Conservation (phyloP, 2,113 vertebrate genomes). For the Emydocephalus ijimae region DNA sequence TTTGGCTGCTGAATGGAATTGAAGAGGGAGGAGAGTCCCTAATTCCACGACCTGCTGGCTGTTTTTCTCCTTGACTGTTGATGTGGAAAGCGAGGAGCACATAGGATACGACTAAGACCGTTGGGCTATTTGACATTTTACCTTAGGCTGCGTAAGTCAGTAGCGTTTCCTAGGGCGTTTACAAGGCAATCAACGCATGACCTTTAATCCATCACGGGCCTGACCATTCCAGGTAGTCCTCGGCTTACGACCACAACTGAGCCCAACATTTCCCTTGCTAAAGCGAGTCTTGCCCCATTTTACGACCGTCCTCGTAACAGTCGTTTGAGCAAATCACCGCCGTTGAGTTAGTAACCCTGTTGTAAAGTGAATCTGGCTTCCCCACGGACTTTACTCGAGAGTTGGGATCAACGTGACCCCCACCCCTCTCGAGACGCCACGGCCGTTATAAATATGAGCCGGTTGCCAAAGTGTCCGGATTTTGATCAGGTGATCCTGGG, state of each 20-base stretch:
- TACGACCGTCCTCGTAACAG: accelerated
- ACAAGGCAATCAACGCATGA: too few species aligned
- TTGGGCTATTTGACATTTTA: not conserved
- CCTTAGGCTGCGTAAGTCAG: too few species aligned
- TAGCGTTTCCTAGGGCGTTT: too few species aligned
- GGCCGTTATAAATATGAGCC: not conserved
- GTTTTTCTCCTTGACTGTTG: not conserved
- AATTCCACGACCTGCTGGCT: not conserved
- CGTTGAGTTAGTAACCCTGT: too few species aligned
- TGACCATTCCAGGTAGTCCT: not conserved
- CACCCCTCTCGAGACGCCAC: accelerated
- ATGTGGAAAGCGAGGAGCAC: not conserved
- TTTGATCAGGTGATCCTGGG: not conserved
- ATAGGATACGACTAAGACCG: not conserved
- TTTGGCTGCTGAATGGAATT: not conserved
- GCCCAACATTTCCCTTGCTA: not conserved
- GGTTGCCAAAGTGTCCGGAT: not conserved
- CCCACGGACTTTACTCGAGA: not conserved
- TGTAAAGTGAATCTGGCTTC: not conserved
- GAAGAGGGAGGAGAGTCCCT: not conserved
- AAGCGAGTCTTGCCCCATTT: not conserved
- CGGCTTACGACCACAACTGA: not conserved
- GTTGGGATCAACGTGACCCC: not conserved
- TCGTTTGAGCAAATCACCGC: not conserved
- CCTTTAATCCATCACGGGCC: too few species aligned